Evolutionary conservation across 2,113 vertebrate species (phyloP).

Genomic region (Pteronura brasiliensis): DNA sequence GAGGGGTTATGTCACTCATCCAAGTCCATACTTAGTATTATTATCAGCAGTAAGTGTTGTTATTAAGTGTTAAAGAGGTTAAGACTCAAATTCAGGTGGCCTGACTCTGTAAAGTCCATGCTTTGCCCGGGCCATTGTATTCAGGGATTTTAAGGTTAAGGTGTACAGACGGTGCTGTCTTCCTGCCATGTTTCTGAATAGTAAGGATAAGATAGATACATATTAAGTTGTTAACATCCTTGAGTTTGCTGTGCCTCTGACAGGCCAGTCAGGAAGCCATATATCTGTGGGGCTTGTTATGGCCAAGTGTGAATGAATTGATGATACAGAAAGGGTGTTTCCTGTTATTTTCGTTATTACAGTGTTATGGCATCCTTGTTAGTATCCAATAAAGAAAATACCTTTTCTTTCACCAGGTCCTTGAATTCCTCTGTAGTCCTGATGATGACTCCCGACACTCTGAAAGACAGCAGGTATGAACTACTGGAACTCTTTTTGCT

Average conservation of each 20-base stretch:
- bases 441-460: conserved; percentile 96
- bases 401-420: conserved; percentile 84
- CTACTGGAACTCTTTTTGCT: neutral
- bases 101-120: neutral
- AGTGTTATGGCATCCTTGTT: neutral
- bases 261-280: neutral
- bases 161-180: neutral
- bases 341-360: neutral
- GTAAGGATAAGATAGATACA: neutral
- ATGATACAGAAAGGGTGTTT: neutral
- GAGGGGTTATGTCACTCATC: neutral
- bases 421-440: conserved; percentile 96
- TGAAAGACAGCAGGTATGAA: conserved; percentile 94
- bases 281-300: neutral
- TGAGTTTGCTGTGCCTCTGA: neutral
- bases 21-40: neutral
- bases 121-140: neutral
- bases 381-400: neutral
- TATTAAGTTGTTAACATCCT: neutral
- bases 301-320: neutral
- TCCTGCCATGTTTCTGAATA: conserved; percentile 1
- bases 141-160: neutral
- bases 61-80: neutral
- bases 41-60: neutral
- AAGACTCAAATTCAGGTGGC: neutral